Evolutionary conservation across 2,797 vertebrate species (phyloP), one percentile per base, ranked within the genome.

Genomic region (Acropternis orthonyx): DNA sequence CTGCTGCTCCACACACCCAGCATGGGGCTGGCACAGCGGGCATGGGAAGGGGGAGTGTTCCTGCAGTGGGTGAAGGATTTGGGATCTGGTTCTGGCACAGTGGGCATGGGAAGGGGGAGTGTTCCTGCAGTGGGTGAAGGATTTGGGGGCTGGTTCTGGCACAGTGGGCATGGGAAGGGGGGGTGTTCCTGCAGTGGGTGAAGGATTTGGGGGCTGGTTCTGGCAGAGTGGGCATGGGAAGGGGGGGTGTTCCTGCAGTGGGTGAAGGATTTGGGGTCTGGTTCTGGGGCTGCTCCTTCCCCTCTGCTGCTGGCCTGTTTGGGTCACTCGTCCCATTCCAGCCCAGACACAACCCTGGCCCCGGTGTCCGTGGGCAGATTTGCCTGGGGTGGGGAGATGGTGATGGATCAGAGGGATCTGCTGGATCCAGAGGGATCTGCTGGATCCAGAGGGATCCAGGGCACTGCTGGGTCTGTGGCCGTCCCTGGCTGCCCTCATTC

Each of bases 401-500:
- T 69, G 48, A 11, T 12, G 54, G 68, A 23, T 52, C 54, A 19
- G 62, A 30, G 58, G 37, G 37, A 37, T 37, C 37, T 37, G 37
- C 37, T 16, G 46, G 11, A 22, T 46, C 46, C 46, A 22, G 46
- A 46, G 2, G 46, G 44, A 24, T 58, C 54, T 37, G 37, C 37
- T 16, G 46, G 11, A 22, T 46, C 46, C 46, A 22, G 46, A 46
- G 2, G 46, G 44, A 24, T 58, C 54, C 52, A 16, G 41, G 17
- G 14, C 3, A 12, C 14, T 2, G 46, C 56, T 15, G 27, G 62
- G 12, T 22, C 59, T 30, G 48, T 5, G 19, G 12, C 5, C 6
- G 14, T 34, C 30, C 20, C 8, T 5, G 36, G 4, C n/a, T 48
- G 19, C 49, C 58, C 58, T 1, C 1, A 2, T 8, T n/a, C 48